Base-by-base conservation (phyloP, 2,888 invertebrate genomes). In the Anodontia alba region DNA sequence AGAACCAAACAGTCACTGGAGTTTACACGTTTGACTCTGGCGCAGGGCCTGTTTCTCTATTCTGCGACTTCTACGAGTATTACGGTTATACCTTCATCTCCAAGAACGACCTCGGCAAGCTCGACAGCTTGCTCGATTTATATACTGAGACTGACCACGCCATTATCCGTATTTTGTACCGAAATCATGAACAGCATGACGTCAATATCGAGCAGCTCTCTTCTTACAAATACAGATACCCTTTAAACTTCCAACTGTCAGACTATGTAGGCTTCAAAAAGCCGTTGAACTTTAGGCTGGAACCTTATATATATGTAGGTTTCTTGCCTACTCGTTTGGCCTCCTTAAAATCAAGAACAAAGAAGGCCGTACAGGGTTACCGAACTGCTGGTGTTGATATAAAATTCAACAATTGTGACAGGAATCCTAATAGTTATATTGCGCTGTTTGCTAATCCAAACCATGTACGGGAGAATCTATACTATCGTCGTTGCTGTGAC, bases 41-140 rank as follows among this genome's bases (percentile, higher is more conserved):
- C 23, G 17, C 33, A 20, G 29, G 17, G 15, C n/a, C 15, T 1
- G 51, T 72, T 31, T 26, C 36, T n/a, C 54, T 72, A 15, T 72
- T 54, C 72, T 72, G 72, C 15, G 72, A 72, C 54, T 72, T 72
- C 38, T 72, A 72, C 5, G 54, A 54, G 17, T 36, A 33, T 10
- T 17, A n/a, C 17, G 72, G 72, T 15, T 72, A 72, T 23, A 72
- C 72, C 0, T 72, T 36, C 38, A n/a, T 72, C 31, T 51, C 72
- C 15, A 72, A 31, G 15, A 20, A 31, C 2, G 72, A 54, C 23
- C 33, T 72, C 17, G 72, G 72, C 17, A 38, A 54, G n/a, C 72
- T 54, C 0, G 0, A 20, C 8, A 17, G 20, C 17, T 31, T 72
- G 15, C 23, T 36, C 8, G 20, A 23, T 1, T 26, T 72, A 31